phyloP scores from a whole-genome alignment of 2,797 vertebrate species.

The Lycodopsis pacificus region DNA sequence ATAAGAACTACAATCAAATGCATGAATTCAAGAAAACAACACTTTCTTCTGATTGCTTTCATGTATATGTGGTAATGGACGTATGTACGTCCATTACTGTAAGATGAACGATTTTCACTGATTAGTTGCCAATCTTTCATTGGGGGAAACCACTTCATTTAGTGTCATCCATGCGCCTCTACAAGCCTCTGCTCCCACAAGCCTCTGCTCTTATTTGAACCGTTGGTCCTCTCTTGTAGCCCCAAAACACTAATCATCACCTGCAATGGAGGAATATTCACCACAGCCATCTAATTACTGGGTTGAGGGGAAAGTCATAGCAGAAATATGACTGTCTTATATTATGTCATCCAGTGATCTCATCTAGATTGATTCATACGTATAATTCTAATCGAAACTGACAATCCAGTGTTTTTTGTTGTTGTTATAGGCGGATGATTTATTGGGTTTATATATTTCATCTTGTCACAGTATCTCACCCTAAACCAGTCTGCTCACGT shows the following conservation, averaged over 20 bases:
- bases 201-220: conserved; percentile 10
- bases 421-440: background rate
- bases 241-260: conserved; percentile 38
- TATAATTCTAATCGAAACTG: background rate
- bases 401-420: background rate
- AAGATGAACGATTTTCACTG: background rate
- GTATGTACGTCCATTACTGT: background rate
- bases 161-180: background rate
- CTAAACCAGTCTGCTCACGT: conserved; percentile 54
- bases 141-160: background rate
- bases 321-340: conserved; percentile 13
- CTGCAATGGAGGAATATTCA: conserved; percentile 25
- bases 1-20: background rate
- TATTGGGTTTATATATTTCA: background rate
- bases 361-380: background rate
- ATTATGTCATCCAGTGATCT: background rate
- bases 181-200: background rate
- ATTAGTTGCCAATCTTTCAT: conserved; percentile 1
- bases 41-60: background rate
- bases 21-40: background rate
- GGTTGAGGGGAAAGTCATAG: conserved; percentile 1
- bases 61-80: background rate
- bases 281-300: conserved; percentile 39
- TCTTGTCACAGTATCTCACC: background rate
- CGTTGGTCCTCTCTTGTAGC: background rate